These are phyloP conservation scores for human DNA, from an alignment of 2,113 vertebrate species.

Conservation along the genomic window DNA sequence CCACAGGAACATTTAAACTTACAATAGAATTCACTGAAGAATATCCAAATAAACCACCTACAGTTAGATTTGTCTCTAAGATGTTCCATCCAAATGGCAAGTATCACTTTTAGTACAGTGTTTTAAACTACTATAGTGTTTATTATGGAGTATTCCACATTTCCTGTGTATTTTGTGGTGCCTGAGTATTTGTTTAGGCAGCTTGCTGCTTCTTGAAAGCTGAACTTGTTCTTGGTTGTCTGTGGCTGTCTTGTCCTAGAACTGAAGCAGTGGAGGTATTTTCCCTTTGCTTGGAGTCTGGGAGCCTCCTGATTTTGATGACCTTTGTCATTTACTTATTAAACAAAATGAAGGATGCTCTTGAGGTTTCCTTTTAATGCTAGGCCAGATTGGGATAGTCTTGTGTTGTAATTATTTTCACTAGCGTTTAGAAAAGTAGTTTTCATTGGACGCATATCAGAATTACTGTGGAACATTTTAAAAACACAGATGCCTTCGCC, in stretches of 20 bases:
- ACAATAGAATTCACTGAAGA: conserved; percentile 99
- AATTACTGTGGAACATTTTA: neutral
- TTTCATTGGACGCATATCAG: conserved; percentile 30
- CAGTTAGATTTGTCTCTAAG: conserved; percentile 99
- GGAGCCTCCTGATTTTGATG: neutral
- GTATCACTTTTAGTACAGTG: conserved; percentile 63
- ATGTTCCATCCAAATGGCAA: conserved; percentile 99
- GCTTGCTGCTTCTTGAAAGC: conserved; percentile 45
- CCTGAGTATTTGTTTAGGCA: conserved; percentile 6
- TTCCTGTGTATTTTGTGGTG: neutral
- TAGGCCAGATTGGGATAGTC: conserved; percentile 8
- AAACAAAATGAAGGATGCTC: conserved; percentile 20
- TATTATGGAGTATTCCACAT: neutral
- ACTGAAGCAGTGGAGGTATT: neutral
- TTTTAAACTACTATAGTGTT: neutral
- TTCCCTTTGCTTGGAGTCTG: conserved; percentile 32
- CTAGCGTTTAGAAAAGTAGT: neutral
- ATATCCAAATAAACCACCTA: conserved; percentile 99
- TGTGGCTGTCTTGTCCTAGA: neutral
- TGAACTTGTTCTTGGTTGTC: neutral
- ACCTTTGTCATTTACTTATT: conserved; percentile 40
- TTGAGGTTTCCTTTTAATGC: conserved; percentile 24
- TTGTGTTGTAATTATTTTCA: conserved; percentile 40
- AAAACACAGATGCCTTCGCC: neutral
- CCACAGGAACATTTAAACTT: conserved; percentile 97